Conservation (phyloP, 2,888 invertebrate genomes). For the Pegoplata infirma region DNA sequence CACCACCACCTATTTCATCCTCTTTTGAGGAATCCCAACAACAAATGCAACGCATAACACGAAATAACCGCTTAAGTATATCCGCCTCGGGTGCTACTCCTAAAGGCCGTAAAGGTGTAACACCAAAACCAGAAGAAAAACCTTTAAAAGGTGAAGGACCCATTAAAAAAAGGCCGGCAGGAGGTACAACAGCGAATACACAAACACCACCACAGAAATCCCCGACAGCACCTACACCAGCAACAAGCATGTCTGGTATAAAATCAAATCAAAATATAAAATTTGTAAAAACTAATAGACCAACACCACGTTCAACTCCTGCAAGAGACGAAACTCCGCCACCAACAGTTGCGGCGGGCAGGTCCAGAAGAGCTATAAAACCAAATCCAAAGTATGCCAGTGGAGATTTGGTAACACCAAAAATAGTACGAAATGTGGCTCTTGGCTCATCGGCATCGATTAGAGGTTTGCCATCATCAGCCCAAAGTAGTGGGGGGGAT, state of each 20-base stretch:
- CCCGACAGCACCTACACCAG: not conserved
- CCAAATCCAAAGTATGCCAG: constrained; percentile 78
- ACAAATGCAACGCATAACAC: not conserved
- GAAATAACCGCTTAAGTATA: not conserved
- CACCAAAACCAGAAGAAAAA: constrained; percentile 35
- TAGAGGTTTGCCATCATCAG: constrained; percentile 34
- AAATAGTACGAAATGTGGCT: constrained; percentile 67
- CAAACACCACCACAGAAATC: constrained; percentile 41
- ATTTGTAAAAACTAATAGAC: constrained; percentile 50
- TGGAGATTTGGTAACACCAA: constrained; percentile 75
- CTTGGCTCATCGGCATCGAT: constrained; percentile 48
- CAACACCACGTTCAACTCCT: constrained; percentile 26
- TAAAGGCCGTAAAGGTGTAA: constrained; percentile 25
- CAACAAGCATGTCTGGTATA: constrained; percentile 23
- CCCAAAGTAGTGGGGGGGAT: constrained; percentile 38
- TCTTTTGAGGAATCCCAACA: not conserved
- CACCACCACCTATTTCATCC: constrained; percentile 29
- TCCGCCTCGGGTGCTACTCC: constrained; percentile 29
- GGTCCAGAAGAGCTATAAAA: constrained; percentile 76
- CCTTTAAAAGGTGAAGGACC: not conserved
- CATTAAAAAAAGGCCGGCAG: constrained; percentile 31
- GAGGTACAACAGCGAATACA: not conserved
- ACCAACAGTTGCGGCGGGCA: constrained; percentile 73
- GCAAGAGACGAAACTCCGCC: constrained; percentile 62
- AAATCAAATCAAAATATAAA: constrained; percentile 51